Conservation (phyloP, 2,113 vertebrate species). For the Peucedramus taeniatus region DNA sequence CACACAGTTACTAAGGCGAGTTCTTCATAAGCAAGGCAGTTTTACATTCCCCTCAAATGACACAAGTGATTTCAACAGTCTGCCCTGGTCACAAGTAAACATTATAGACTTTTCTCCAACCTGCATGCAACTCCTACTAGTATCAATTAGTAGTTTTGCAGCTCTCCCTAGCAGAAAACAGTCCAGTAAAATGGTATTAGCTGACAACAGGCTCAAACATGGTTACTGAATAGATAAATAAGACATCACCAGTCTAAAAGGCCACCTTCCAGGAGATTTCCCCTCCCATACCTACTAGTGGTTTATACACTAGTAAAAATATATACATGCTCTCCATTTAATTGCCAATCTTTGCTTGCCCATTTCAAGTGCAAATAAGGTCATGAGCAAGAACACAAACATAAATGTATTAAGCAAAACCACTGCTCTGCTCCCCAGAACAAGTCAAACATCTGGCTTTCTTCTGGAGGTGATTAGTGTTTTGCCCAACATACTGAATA, state of each 20-base stretch:
- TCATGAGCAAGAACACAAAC: slow-evolving; percentile 38
- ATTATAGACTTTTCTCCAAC: slow-evolving; percentile 24
- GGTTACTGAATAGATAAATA: slow-evolving; percentile 17
- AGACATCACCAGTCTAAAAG: slow-evolving; percentile 9
- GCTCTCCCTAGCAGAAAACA: slow-evolving; percentile 13
- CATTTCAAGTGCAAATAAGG: slow-evolving; percentile 38
- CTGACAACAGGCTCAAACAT: background rate
- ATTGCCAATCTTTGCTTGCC: background rate
- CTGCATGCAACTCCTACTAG: slow-evolving; percentile 9
- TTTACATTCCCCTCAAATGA: background rate
- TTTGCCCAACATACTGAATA: background rate
- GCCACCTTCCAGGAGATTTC: slow-evolving; percentile 29
- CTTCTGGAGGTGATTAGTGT: background rate
- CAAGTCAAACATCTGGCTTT: background rate
- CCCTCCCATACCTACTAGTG: slow-evolving; percentile 1
- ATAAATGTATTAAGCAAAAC: slow-evolving; percentile 8
- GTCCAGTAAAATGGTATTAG: slow-evolving; percentile 1
- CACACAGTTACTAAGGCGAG: slow-evolving; percentile 33
- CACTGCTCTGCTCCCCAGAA: slow-evolving; percentile 36
- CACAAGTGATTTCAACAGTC: slow-evolving; percentile 14
- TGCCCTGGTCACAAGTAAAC: slow-evolving; percentile 56
- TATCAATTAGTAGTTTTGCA: background rate
- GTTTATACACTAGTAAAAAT: slow-evolving; percentile 14
- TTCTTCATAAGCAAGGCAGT: slow-evolving; percentile 71
- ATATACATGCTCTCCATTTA: background rate